Base-by-base conservation (phyloP, 2,797 vertebrate genomes). In the Paramormyrops hopkinsi region DNA sequence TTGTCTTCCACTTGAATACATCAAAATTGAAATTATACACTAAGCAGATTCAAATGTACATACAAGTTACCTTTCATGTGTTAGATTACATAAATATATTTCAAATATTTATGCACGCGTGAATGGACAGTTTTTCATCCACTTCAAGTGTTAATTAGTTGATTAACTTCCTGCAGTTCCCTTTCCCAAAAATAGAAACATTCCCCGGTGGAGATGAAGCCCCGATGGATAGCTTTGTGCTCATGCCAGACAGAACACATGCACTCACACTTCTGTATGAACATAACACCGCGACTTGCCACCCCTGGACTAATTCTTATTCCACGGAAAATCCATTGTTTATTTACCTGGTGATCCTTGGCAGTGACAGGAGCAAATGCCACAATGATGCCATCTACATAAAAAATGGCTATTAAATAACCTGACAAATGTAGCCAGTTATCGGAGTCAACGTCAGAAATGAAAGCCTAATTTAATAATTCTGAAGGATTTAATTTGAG, bases 371-470 rank as follows among this genome's bases (percentile, higher is more conserved):
- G 69, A 91, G 54, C 17, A 89, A 51, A 85, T 73, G 83, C 59
- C 22, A 51, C 86, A 54, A 22, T 51, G 56, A 87, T 29, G 69
- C 85, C 89, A 56, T 65, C 79, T 29, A 86, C 53, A 56, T 86
- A 37, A 62, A 87, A 8, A 22, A 87, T 89, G 46, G 44, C 54
- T 88, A 87, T 92, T 90, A 87, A 92, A 92, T 91, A 92, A 91
- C 82, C 51, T 91, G 91, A 92, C 92, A 92, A 88, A 90, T 89
- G 88, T 90, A 89, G 53, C 79, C 87, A 90, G 56, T 54, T 87
- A 92, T 91, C 88, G 85, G 54, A 90, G 91, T 91, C 90, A 91
- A 82, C 91, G 76, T 76, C 82, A 89, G 53, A 88, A 22, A 48
- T 86, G 48, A 79, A 53, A 87, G 79, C 44, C 82, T 86, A 83